Conservation (phyloP, 2,888 invertebrate species). For the Drosophila kanekoi region DNA sequence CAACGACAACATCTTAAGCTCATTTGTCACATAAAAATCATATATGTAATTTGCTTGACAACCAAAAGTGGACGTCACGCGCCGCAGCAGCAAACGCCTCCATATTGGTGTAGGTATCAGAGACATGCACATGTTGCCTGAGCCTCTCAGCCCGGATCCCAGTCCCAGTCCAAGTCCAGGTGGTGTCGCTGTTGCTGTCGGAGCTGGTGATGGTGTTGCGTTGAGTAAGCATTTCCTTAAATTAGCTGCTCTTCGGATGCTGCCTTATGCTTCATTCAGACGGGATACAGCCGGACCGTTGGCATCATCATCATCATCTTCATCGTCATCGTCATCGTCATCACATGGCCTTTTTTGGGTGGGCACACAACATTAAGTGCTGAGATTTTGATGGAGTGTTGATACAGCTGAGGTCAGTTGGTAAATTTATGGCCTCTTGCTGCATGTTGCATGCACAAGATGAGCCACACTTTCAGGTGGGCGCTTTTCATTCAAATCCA, state of each 20-base stretch:
- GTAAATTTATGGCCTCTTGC: slow-evolving; percentile 59
- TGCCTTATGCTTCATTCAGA: slow-evolving; percentile 45
- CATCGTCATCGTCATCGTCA: slow-evolving; percentile 36
- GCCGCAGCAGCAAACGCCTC: slow-evolving; percentile 72
- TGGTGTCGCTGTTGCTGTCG: background rate
- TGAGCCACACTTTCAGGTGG: slow-evolving; percentile 64
- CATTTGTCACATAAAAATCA: slow-evolving; percentile 80
- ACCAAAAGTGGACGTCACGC: slow-evolving; percentile 81
- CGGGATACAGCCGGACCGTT: slow-evolving; percentile 8
- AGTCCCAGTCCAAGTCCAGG: slow-evolving; percentile 17
- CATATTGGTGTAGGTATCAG: slow-evolving; percentile 70
- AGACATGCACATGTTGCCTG: slow-evolving; percentile 34
- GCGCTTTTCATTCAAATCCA: slow-evolving; percentile 48
- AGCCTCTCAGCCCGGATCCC: slow-evolving; percentile 16
- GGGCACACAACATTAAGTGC: slow-evolving; percentile 72
- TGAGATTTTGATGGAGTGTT: slow-evolving; percentile 73
- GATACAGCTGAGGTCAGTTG: slow-evolving; percentile 66
- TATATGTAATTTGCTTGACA: slow-evolving; percentile 81
- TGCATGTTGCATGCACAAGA: slow-evolving; percentile 55
- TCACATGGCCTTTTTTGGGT: slow-evolving; percentile 72
- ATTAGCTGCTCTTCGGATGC: slow-evolving; percentile 77
- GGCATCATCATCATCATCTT: slow-evolving; percentile 12
- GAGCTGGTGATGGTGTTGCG: slow-evolving; percentile 34
- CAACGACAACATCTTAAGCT: slow-evolving; percentile 74
- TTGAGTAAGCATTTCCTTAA: slow-evolving; percentile 77